A percentile compares a stretch with the other conserved stretches of the same genome.
Conservation (phyloP, 2,113 vertebrate genomes). For the Orientallactaga bullata region DNA sequence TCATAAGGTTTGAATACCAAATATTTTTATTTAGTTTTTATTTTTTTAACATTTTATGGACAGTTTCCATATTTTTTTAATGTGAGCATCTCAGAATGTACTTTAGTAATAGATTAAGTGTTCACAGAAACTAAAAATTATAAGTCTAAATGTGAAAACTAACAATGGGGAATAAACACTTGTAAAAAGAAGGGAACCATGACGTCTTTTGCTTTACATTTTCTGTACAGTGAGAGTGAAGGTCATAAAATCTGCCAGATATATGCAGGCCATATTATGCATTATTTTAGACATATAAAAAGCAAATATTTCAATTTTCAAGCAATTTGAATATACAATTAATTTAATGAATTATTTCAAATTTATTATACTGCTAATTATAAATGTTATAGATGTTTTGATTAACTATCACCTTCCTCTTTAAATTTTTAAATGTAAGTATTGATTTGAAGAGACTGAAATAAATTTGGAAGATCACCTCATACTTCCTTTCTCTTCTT, state of each 20-base stretch:
- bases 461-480: background rate
- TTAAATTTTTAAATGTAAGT: background rate
- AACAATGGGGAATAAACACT: background rate
- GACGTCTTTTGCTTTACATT: background rate
- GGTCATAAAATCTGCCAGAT: background rate
- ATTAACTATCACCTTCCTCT: background rate
- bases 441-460: conserved; percentile 14
- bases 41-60: too few relatives aligned
- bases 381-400: background rate
- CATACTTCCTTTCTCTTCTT: background rate
- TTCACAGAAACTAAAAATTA: too few relatives aligned
- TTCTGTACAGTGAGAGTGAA: background rate
- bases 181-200: background rate
- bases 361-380: background rate
- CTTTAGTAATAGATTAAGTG: too few relatives aligned
- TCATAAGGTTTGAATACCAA: too few relatives aligned
- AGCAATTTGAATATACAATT: background rate
- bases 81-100: too few relatives aligned
- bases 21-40: too few relatives aligned
- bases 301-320: background rate
- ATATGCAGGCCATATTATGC: background rate
- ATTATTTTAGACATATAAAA: background rate
- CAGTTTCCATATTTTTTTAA: too few relatives aligned
- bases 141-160: too few relatives aligned
- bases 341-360: background rate